Conservation (phyloP, 2,888 invertebrate genomes). For the Catocala fraxini region DNA sequence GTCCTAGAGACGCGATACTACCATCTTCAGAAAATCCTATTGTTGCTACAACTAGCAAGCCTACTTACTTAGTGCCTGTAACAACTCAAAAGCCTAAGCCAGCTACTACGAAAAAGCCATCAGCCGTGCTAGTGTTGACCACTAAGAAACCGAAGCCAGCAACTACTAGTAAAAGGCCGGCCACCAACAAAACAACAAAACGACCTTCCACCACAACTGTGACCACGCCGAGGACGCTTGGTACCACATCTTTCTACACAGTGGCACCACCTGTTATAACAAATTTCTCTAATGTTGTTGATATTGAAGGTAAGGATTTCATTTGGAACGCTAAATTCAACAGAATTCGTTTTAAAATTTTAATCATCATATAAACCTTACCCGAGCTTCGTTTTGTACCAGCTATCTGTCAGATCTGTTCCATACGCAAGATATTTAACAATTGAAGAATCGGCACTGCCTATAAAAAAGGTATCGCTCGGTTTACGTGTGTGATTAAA, state of each 20-base stretch:
- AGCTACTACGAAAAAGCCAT: constrained; percentile 63
- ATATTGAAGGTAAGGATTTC: constrained; percentile 79
- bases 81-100: constrained; percentile 72
- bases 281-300: constrained; percentile 85
- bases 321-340: background rate
- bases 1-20: constrained; percentile 89
- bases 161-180: constrained; percentile 60
- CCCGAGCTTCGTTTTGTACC: too few species aligned
- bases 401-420: too few species aligned
- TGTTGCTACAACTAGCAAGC: constrained; percentile 73
- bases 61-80: constrained; percentile 79
- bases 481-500: too few species aligned
- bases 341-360: too few species aligned
- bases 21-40: constrained; percentile 71
- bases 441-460: too few species aligned
- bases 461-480: too few species aligned
- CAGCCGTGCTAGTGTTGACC: constrained; percentile 67
- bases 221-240: constrained; percentile 62
- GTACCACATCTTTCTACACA: constrained; percentile 83
- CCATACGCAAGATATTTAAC: too few species aligned
- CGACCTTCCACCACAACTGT: constrained; percentile 62
- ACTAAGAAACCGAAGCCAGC: constrained; percentile 66
- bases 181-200: constrained; percentile 62
- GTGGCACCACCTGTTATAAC: constrained; percentile 70
- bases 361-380: too few species aligned